phyloP scores from a whole-genome alignment of 2,797 vertebrate genomes.

The Phyllotis vaccarum region DNA sequence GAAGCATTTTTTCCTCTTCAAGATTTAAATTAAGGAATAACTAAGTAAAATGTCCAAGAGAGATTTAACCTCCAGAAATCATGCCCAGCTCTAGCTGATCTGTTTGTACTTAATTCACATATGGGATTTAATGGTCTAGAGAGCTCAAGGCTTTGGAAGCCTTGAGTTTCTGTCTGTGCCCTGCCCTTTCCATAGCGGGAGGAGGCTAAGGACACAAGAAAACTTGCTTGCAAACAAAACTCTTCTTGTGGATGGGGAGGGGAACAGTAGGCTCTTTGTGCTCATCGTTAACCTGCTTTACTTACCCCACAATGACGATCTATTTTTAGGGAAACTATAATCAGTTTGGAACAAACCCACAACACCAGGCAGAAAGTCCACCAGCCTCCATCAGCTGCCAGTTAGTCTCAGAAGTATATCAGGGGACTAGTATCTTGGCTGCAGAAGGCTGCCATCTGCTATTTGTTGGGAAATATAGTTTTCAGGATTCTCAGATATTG shows the following conservation, averaged over 20 bases:
- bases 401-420: background rate
- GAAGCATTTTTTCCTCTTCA: background rate
- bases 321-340: background rate
- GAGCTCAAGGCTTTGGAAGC: background rate
- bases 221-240: background rate
- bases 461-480: background rate
- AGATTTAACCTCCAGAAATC: background rate
- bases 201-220: background rate
- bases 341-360: background rate
- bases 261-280: background rate
- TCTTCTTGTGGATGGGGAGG: background rate
- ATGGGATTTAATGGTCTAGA: background rate
- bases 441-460: background rate
- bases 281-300: background rate
- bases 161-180: background rate
- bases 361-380: background rate
- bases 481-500: conserved; percentile 5
- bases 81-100: background rate
- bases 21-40: background rate
- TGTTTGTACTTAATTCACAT: background rate
- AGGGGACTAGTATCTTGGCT: background rate
- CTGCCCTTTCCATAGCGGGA: conserved; percentile 1
- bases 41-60: background rate
- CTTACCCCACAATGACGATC: background rate
- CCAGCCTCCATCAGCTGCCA: background rate